Conservation (phyloP, 2,797 vertebrate species). For the Microcaecilia unicolor region DNA sequence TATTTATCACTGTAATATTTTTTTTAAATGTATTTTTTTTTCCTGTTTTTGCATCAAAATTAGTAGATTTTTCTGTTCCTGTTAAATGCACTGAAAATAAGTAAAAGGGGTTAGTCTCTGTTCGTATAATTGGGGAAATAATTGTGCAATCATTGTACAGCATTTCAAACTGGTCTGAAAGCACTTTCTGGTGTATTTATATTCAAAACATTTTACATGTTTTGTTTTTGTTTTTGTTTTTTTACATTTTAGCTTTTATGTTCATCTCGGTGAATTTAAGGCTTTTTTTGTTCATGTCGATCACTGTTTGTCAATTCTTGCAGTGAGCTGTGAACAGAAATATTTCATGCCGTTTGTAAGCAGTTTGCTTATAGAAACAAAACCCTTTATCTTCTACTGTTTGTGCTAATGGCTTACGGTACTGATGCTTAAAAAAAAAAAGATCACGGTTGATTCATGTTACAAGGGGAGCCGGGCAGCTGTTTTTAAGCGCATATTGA, state of each 20-base stretch:
- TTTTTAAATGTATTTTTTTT: constrained; percentile 36
- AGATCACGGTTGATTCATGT: constrained; percentile 75
- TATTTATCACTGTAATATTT: constrained; percentile 49
- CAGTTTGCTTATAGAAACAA: constrained; percentile 50
- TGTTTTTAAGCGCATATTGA: constrained; percentile 60
- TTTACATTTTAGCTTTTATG: constrained; percentile 40
- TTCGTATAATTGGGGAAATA: constrained; percentile 26
- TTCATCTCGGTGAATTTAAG: constrained; percentile 44
- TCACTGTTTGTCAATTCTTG: constrained; percentile 58
- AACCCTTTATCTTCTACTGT: constrained; percentile 59
- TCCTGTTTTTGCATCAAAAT: constrained; percentile 34
- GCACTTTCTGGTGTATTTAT: constrained; percentile 38
- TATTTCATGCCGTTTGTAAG: constrained; percentile 69
- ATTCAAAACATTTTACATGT: constrained; percentile 34
- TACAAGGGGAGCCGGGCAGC: constrained; percentile 68
- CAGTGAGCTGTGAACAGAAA: constrained; percentile 52
- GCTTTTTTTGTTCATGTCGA: constrained; percentile 51
- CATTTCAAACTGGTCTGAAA: constrained; percentile 15
- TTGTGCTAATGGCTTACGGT: constrained; percentile 67
- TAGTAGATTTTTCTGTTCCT: constrained; percentile 42
- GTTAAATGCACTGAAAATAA: constrained; percentile 45
- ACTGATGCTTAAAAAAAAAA: constrained; percentile 51
- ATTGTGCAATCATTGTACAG: constrained; percentile 24
- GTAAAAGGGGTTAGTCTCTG: constrained; percentile 41
- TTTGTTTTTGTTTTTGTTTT: constrained; percentile 33